Evolutionary conservation across 1,140 invertebrate genomes (phyloP), one percentile per base, ranked within the genome.

Genomic region (Choristoneura fumiferana): DNA sequence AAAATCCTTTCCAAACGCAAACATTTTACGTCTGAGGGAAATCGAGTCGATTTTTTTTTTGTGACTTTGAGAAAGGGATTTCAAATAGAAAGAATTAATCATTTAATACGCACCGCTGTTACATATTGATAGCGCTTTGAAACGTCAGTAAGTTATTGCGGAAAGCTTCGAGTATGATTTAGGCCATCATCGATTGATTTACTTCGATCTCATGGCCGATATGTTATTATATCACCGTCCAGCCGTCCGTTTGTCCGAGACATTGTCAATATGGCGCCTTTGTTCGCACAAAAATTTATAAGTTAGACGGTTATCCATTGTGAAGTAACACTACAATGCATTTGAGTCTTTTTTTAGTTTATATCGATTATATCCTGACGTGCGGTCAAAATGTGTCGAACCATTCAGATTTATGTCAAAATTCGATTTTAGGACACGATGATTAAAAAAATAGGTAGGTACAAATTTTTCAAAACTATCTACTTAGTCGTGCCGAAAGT

Each of bases 211-310:
- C 70, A 65, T 63, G 63, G 72, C 68, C 73, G 72, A 86, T 86
- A 85, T 85, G 85, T 86, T 80, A 84, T 83, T 78, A 84, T 84
- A 84, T 80, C 76, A 52, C 78, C 62, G 78, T 65, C 64, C 58
- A 64, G 62, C 64, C 67, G 72, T 81, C 77, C 74, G 69, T 81
- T 79, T 76, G 71, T 79, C 75, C 65, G 63, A 71, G 72, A 81
- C 78, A 75, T 78, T 85, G 83, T 86, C 85, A 81, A 78, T 81
- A 80, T 75, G 71, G 83, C 78, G 80, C 83, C 83, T 88, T 88
- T 88, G 85, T 88, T 86, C 83, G 72, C 73, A 75, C 81, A 78
- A 80, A 86, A 84, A 86, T 86, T 79, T 84, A 82, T 84, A 86
- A 84, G 81, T 88, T 85, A 86, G 81, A 84, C 73, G 81, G 76